phyloP scores from a whole-genome alignment of 2,888 invertebrate genomes.

The Zaprionus obscuricornis region DNA sequence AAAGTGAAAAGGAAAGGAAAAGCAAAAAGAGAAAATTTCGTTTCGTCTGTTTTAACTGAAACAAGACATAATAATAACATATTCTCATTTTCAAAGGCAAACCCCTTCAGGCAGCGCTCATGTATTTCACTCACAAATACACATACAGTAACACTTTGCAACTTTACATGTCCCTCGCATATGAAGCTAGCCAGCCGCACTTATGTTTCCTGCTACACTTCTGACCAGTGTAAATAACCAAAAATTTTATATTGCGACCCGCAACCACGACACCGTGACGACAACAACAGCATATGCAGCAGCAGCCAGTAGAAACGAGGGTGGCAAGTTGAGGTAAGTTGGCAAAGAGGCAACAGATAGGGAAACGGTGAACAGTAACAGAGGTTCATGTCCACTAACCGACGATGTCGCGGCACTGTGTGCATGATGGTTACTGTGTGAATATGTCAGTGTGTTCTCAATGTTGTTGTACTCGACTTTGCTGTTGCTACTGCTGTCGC shows the following conservation, averaged over 20 bases:
- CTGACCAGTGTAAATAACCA: conserved; percentile 62
- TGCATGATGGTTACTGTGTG: conserved; percentile 48
- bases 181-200: conserved; percentile 51
- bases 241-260: conserved; percentile 66
- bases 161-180: conserved; percentile 8
- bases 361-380: not conserved
- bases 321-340: conserved; percentile 18
- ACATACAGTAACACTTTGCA: not conserved
- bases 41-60: no score
- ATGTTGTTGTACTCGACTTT: not conserved
- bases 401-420: conserved; percentile 39
- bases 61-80: no score
- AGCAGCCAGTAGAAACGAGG: conserved; percentile 43
- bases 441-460: conserved; percentile 52
- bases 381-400: conserved; percentile 29
- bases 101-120: not conserved
- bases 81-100: not conserved
- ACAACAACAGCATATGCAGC: conserved; percentile 62
- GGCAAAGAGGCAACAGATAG: conserved; percentile 2
- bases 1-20: no score
- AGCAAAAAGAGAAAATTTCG: no score
- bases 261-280: conserved; percentile 75
- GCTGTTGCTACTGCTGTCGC: conserved; percentile 13
- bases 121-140: conserved; percentile 3
- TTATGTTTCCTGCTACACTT: conserved; percentile 46